phyloP scores from a whole-genome alignment of 2,888 invertebrate species.

The Molanna angustata region DNA sequence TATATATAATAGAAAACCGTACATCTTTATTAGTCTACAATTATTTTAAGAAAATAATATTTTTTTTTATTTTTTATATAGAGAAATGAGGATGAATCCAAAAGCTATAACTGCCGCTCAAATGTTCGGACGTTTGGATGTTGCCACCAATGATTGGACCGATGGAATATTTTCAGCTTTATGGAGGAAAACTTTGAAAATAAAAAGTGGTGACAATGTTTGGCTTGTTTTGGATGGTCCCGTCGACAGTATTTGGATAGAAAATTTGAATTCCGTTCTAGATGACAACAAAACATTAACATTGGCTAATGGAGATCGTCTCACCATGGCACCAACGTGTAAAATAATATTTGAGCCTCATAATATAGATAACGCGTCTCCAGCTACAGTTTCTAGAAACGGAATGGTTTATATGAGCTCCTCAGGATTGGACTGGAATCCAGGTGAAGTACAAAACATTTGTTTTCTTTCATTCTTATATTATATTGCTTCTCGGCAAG shows the following conservation, averaged over 20 bases:
- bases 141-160: constrained; percentile 98
- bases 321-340: constrained; percentile 90
- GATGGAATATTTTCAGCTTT: constrained; percentile 96
- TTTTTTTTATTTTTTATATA: constrained; percentile 41
- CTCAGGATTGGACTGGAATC: constrained; percentile 90
- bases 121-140: constrained; percentile 96
- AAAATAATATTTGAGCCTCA: constrained; percentile 97
- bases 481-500: too few species aligned
- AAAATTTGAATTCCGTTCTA: constrained; percentile 93
- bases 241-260: constrained; percentile 98
- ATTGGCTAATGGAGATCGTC: constrained; percentile 90
- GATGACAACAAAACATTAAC: constrained; percentile 96
- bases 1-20: too few species aligned
- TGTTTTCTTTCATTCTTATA: too few species aligned
- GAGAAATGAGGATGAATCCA: constrained; percentile 98
- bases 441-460: too few species aligned
- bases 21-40: too few species aligned
- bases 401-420: constrained; percentile 98
- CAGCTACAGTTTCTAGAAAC: constrained; percentile 92
- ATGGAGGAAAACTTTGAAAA: constrained; percentile 90
- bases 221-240: constrained; percentile 96
- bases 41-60: background rate
- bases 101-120: constrained; percentile 96
- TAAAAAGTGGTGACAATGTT: constrained; percentile 83
- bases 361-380: constrained; percentile 96